Base-by-base conservation (phyloP, 1,140 invertebrate species). In the Antheraea mylitta region DNA sequence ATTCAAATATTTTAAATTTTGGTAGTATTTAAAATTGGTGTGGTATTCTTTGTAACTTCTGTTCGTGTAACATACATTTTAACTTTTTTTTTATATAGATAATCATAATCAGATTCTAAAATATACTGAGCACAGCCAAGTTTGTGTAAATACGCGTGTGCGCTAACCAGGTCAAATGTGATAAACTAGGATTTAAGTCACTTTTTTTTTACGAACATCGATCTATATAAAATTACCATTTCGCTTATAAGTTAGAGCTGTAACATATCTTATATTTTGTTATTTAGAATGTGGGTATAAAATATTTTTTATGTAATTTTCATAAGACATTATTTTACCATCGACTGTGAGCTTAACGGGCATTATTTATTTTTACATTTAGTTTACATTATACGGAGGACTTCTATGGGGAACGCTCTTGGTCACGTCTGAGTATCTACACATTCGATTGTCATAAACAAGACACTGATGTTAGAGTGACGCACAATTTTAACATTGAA, bases 11-110 rank as follows among this genome's bases (percentile, higher is more conserved):
- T 88, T 87, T 85, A 74, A 84, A 85, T 86, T 90, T 81, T 90
- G 81, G 79, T 91, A 89, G 86, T 79, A 68, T 85, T 87, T 87
- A 86, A 82, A 79, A 84, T 90, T 81, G 89, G 88, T 91, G 89
- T 91, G 88, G 89, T 89, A 85, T 89, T 86, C 77, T 91, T 86
- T 89, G 87, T 84, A 85, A 80, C 77, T 81, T 81, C 78, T 82
- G 83, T 91, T 88, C 82, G 80, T 80, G 72, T 91, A 87, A 84
- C 76, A 83, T 81, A 78, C 68, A 80, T 83, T 80, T 80, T 82
- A 85, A 85, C 70, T 85, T 74, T 87, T 74, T 87, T 81, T 78
- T 76, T 69, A 77, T 78, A 78, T 78, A 79, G 68, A 69, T 77
- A 79, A 74, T 77, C 72, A 80, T 85, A 87, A 85, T 83, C 78